These are phyloP conservation scores for Danio choprae DNA, from an alignment of 2,797 vertebrate species.

Conservation along the genomic window DNA sequence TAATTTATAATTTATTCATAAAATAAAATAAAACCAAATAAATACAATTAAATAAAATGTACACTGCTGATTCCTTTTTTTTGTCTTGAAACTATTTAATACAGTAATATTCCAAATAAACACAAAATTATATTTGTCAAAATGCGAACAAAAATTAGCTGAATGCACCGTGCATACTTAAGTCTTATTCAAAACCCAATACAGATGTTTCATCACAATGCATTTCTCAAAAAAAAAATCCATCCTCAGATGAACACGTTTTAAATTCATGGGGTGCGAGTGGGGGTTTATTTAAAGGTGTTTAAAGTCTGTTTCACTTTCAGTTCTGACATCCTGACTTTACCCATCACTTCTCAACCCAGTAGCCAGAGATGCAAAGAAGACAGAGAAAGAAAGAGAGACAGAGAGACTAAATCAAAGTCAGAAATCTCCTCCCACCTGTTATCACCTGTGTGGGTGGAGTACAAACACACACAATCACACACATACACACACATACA, in stretches of 20 bases:
- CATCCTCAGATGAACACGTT: no score
- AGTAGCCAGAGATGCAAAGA: conserved; percentile 33
- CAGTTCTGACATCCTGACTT: conserved; percentile 50
- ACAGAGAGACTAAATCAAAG: conserved; percentile 44
- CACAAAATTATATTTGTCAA: no score
- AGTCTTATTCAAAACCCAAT: no score
- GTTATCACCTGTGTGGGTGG: conserved; percentile 50
- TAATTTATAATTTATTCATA: no score
- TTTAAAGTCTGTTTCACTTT: conserved; percentile 39
- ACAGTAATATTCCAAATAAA: no score
- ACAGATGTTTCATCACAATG: conserved; percentile 6
- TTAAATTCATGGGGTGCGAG: background rate
- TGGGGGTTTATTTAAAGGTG: conserved; percentile 14
- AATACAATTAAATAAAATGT: no score
- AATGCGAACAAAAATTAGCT: no score
- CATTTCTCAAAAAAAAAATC: conserved; percentile 19
- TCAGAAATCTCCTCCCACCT: conserved; percentile 56
- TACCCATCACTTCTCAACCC: conserved; percentile 41
- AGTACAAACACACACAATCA: conserved; percentile 27
- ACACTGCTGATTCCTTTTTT: no score
- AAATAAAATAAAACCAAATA: no score
- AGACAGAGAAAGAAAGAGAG: conserved; percentile 39
- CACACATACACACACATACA: conserved; percentile 26
- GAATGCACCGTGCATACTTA: no score
- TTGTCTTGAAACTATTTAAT: no score